A percentile compares a stretch with the other conserved stretches of the same genome.
Conservation (phyloP, 2,113 vertebrate genomes). For the Chaetodon trifascialis region DNA sequence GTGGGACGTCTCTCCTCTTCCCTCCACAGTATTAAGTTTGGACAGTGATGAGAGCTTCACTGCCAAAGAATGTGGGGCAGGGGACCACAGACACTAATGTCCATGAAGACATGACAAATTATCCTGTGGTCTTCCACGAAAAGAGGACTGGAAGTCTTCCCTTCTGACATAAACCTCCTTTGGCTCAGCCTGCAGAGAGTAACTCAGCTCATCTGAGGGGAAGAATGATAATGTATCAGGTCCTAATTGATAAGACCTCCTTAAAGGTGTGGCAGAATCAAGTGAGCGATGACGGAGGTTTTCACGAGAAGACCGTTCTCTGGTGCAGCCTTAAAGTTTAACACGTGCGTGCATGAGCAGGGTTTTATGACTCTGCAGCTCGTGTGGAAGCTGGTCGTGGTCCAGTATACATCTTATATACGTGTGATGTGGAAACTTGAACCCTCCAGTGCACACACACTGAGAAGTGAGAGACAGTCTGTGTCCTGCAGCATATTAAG, state of each 20-base stretch:
- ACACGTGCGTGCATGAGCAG: not conserved
- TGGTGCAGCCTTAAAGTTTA: not conserved
- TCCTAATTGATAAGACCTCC: slow-evolving; percentile 20
- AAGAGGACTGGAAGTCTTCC: slow-evolving; percentile 18
- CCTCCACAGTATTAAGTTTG: slow-evolving; percentile 56
- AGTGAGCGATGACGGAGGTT: slow-evolving; percentile 27
- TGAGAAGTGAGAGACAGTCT: not conserved
- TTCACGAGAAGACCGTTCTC: not conserved
- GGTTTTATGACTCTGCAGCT: not conserved
- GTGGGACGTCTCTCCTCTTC: slow-evolving; percentile 53
- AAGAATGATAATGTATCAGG: slow-evolving; percentile 18
- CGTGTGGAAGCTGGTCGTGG: no score
- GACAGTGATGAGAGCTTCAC: slow-evolving; percentile 48
- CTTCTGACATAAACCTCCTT: slow-evolving; percentile 35
- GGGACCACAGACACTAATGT: slow-evolving; percentile 50
- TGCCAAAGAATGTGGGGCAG: slow-evolving; percentile 60
- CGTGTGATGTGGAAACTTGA: not conserved
- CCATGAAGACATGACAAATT: slow-evolving; percentile 77
- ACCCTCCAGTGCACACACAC: not conserved
- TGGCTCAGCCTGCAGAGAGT: slow-evolving; percentile 9
- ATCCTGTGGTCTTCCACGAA: slow-evolving; percentile 50
- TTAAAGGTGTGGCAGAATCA: slow-evolving; percentile 9
- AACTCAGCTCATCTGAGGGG: slow-evolving; percentile 7
- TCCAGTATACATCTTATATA: no score
- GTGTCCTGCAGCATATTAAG: not conserved